A percentile compares a stretch with the other conserved stretches of the same genome.
Conservation (phyloP, 2,797 vertebrate genomes). For the Pitangus sulphuratus region DNA sequence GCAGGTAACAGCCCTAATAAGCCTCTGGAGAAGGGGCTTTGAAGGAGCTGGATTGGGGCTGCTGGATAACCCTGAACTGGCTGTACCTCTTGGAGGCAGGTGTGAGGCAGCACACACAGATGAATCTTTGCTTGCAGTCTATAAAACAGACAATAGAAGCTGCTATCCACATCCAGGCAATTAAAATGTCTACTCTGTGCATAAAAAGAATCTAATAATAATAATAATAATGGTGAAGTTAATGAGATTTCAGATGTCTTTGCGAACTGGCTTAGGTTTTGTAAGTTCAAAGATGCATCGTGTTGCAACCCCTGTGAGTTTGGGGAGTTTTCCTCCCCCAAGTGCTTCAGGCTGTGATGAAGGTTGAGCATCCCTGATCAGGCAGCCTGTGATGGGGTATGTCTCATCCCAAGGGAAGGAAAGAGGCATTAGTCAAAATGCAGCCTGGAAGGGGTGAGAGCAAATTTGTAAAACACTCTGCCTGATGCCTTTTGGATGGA, state of each 20-base stretch:
- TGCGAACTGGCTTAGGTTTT: background rate
- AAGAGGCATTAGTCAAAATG: constrained; percentile 9
- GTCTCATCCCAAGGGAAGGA: background rate
- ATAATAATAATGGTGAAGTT: background rate
- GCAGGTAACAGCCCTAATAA: background rate
- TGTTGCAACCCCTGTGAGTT: background rate
- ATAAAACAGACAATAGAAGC: constrained; percentile 2
- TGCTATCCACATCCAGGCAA: constrained; percentile 18
- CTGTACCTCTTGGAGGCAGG: background rate
- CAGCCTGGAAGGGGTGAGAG: background rate
- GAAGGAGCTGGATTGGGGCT: background rate
- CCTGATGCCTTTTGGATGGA: constrained; percentile 10
- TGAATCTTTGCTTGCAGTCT: background rate
- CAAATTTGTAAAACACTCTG: constrained; percentile 28
- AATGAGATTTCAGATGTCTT: constrained; percentile 51
- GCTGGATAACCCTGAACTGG: accelerated
- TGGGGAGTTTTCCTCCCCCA: background rate
- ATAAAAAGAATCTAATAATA: constrained; percentile 23
- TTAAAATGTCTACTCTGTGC: constrained; percentile 38
- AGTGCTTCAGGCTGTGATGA: background rate
- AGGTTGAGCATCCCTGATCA: background rate
- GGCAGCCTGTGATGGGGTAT: background rate
- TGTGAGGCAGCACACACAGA: background rate
- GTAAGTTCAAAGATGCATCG: background rate
- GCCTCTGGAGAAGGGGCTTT: background rate